These are phyloP conservation scores for Ylistrum balloti DNA, from an alignment of 1,140 invertebrate species.

Conservation along the genomic window DNA sequence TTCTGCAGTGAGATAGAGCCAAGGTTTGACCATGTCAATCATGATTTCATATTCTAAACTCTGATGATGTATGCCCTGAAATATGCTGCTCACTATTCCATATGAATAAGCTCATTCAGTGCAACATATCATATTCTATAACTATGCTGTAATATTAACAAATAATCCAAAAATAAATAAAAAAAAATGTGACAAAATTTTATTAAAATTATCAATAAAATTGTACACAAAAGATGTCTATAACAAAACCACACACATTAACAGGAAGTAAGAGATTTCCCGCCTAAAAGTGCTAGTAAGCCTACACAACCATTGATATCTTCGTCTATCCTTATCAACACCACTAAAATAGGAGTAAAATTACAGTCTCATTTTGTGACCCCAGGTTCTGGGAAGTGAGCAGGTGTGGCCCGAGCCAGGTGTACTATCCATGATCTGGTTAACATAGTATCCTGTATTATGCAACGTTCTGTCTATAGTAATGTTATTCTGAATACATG, in stretches of 20 bases:
- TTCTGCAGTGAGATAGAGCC: too few relatives aligned
- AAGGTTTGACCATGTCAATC: too few relatives aligned
- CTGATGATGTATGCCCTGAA: too few relatives aligned
- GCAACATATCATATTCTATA: too few relatives aligned
- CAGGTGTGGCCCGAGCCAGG: not conserved
- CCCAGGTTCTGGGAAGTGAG: not conserved
- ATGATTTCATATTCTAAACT: too few relatives aligned
- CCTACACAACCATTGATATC: not conserved
- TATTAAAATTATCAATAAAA: too few relatives aligned
- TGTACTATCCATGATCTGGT: not conserved
- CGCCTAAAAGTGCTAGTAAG: not conserved
- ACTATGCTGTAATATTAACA: too few relatives aligned
- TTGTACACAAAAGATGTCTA: too few relatives aligned
- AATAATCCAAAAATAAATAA: too few relatives aligned
- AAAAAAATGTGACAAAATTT: too few relatives aligned
- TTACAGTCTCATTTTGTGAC: conserved; percentile 33
- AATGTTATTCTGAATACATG: not conserved
- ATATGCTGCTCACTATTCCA: too few relatives aligned
- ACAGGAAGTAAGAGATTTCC: not conserved
- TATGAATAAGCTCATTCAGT: too few relatives aligned
- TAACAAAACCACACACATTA: not conserved
- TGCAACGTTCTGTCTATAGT: not conserved
- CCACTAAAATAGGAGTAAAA: not conserved
- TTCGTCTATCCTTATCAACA: not conserved
- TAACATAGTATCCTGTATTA: not conserved